Percentiles rank a stretch among this genome's conserved stretches.
Evolutionary conservation across 1,140 invertebrate species (phyloP).

Genomic region (Idris sp.): DNA sequence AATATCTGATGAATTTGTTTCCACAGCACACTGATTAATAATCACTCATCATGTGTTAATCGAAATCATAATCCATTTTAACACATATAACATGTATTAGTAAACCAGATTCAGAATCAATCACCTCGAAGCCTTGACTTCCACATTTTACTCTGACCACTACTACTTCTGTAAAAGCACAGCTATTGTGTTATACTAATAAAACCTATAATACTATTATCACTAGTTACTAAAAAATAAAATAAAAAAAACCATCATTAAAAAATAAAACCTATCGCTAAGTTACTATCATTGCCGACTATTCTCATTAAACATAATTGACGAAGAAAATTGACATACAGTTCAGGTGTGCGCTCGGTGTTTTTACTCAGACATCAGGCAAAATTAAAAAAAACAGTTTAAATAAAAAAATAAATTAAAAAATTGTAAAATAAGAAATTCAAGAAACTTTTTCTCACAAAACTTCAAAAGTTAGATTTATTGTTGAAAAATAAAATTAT

Average conservation of each 20-base stretch:
- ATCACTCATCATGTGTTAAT: conserved; percentile 32
- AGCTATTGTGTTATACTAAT: conserved; percentile 61
- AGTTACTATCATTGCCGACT: conserved; percentile 42
- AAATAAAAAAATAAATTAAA: too few relatives aligned
- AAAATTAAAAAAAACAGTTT: conserved; percentile 10
- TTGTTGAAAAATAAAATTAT: too few relatives aligned
- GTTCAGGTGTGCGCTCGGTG: conserved; percentile 70
- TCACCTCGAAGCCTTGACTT: conserved; percentile 73
- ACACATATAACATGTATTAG: conserved; percentile 41
- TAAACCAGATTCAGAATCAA: conserved; percentile 56
- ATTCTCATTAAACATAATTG: conserved; percentile 32
- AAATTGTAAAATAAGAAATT: too few relatives aligned
- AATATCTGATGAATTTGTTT: conserved; percentile 33
- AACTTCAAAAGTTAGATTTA: too few relatives aligned
- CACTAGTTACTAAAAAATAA: conserved; percentile 60
- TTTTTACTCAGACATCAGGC: conserved; percentile 47
- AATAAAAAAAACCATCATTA: conserved; percentile 54
- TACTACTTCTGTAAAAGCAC: conserved; percentile 62
- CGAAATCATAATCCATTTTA: conserved; percentile 55
- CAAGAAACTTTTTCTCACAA: too few relatives aligned
- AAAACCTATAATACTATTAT: conserved; percentile 61
- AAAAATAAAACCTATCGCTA: too few relatives aligned
- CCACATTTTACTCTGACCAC: conserved; percentile 76
- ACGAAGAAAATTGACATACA: conserved; percentile 33
- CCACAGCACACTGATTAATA: conserved; percentile 35